These are phyloP conservation scores for Zoanthus gigantus DNA, from an alignment of 92 coral and sea anemone species.

Conservation along the genomic window DNA sequence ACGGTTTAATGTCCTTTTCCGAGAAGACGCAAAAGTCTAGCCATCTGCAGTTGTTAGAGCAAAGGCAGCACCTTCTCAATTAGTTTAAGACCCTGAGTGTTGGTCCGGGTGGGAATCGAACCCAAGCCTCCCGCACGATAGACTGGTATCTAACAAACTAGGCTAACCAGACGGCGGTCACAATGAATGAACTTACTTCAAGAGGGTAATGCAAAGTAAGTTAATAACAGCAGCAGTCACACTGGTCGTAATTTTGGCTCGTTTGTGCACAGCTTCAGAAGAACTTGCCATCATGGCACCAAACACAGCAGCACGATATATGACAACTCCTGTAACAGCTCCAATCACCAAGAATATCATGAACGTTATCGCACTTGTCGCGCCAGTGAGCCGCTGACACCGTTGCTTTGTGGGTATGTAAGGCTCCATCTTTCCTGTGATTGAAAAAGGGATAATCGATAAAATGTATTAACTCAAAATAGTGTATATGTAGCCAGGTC, in stretches of 20 bases:
- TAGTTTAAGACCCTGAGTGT: too few relatives aligned
- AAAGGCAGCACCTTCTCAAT: too few relatives aligned
- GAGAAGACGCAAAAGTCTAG: too few relatives aligned
- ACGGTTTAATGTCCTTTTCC: too few relatives aligned
- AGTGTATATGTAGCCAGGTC: too few relatives aligned
- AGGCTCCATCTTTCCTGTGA: constrained; percentile 79
- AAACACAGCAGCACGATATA: constrained; percentile 91
- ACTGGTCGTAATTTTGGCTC: constrained; percentile 85
- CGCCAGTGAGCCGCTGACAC: constrained; percentile 80
- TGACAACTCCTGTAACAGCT: constrained; percentile 91
- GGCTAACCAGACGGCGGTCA: too few relatives aligned
- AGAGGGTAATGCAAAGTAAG: constrained; percentile 80
- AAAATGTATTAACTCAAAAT: too few relatives aligned
- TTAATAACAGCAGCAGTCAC: constrained; percentile 92
- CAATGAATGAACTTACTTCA: constrained; percentile 48
- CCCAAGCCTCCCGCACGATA: too few relatives aligned
- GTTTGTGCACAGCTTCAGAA: constrained; percentile 41
- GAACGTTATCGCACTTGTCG: constrained; percentile 73
- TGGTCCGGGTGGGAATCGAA: too few relatives aligned
- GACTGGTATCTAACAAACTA: too few relatives aligned
- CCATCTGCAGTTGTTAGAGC: too few relatives aligned
- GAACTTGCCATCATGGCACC: constrained; percentile 67
- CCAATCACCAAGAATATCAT: constrained; percentile 83
- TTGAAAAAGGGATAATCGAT: neutral
- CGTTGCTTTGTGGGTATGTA: constrained; percentile 74